phyloP scores from a whole-genome alignment of 2,888 invertebrate species.

The Tridacna crocea region DNA sequence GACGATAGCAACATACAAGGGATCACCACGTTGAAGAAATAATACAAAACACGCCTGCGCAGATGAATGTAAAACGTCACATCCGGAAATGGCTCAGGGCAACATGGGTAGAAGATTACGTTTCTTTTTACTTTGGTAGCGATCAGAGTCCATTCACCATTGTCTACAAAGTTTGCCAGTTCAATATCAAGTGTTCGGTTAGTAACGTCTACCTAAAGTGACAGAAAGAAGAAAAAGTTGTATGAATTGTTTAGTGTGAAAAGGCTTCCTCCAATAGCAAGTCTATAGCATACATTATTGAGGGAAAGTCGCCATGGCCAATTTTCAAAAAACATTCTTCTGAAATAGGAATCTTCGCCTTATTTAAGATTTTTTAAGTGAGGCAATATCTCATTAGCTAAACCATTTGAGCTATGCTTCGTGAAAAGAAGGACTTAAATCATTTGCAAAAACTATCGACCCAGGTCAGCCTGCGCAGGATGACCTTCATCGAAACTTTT shows the following conservation, averaged over 20 bases:
- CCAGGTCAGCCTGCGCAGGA: no score
- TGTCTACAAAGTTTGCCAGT: constrained; percentile 86
- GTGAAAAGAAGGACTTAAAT: no score
- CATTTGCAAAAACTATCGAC: no score
- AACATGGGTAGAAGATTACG: constrained; percentile 85
- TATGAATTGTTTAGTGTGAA: neutral
- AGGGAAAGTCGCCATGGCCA: no score
- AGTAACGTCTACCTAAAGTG: constrained; percentile 76
- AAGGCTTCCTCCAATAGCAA: no score
- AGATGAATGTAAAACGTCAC: constrained; percentile 86
- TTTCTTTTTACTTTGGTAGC: constrained; percentile 84
- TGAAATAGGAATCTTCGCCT: no score
- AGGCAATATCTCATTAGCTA: no score
- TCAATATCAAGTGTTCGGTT: constrained; percentile 84
- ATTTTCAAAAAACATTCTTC: no score
- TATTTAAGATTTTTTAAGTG: no score
- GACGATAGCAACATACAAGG: constrained; percentile 88
- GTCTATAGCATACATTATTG: no score
- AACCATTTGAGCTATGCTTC: no score
- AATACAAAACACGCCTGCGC: constrained; percentile 85
- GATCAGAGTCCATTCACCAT: constrained; percentile 86
- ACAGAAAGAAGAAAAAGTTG: neutral
- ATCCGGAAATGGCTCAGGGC: constrained; percentile 86
- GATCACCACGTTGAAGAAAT: constrained; percentile 86
- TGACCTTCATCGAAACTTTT: no score